These are phyloP conservation scores for Chaetodon trifasciatus DNA, from an alignment of 2,797 vertebrate genomes.

Conservation along the genomic window DNA sequence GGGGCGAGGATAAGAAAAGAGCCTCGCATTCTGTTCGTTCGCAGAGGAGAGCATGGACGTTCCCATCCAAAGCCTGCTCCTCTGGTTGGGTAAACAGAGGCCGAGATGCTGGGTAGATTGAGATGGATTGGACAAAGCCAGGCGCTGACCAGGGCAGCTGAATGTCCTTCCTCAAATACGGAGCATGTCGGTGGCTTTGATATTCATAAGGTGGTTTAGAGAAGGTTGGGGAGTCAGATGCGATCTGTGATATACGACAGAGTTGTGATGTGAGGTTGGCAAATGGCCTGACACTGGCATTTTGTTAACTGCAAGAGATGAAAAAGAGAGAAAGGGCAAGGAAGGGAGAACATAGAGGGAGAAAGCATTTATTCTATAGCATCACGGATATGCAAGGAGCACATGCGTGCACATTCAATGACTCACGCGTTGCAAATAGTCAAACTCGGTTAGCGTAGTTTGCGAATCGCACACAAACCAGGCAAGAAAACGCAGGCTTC, in stretches of 20 bases:
- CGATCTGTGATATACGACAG: slow-evolving; percentile 57
- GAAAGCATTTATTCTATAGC: neutral
- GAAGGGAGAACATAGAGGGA: neutral
- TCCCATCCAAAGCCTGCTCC: slow-evolving; percentile 20
- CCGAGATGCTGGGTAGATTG: slow-evolving; percentile 50
- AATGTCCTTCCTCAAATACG: slow-evolving; percentile 45
- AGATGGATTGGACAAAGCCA: slow-evolving; percentile 64
- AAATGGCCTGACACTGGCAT: slow-evolving; percentile 34
- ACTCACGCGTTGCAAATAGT: slow-evolving; percentile 1
- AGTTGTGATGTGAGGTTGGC: slow-evolving; percentile 38
- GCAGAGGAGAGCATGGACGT: slow-evolving; percentile 33
- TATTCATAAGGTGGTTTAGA: slow-evolving; percentile 66
- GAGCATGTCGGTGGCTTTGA: slow-evolving; percentile 55
- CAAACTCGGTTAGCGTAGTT: slow-evolving; percentile 26
- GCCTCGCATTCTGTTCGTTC: slow-evolving; percentile 45
- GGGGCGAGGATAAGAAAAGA: slow-evolving; percentile 52
- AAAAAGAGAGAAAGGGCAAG: slow-evolving; percentile 2
- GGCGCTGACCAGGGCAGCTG: slow-evolving; percentile 52
- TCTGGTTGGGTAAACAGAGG: slow-evolving; percentile 59
- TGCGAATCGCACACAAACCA: slow-evolving; percentile 20
- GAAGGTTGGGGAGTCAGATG: slow-evolving; percentile 43
- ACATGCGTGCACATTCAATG: neutral
- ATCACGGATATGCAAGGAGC: neutral
- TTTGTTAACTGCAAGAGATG: slow-evolving; percentile 31
- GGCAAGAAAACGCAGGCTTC: slow-evolving; percentile 22